Evolutionary conservation across 2,888 invertebrate species (phyloP).

Genomic region (Alcis repandata): DNA sequence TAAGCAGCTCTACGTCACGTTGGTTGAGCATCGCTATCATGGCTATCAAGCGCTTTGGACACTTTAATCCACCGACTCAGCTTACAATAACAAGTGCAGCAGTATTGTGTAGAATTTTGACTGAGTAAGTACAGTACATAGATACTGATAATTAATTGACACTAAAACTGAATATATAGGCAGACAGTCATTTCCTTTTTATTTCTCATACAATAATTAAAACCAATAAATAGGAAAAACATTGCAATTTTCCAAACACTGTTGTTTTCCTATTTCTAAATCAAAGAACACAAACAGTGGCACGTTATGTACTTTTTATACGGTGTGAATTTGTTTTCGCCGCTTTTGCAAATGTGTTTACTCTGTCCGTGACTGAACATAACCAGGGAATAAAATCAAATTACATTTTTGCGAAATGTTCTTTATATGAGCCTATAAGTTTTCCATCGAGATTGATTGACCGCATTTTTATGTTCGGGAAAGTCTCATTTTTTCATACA

Average conservation of each 20-base stretch:
- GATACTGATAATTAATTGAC: too few species aligned
- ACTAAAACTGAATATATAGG: too few species aligned
- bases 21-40: too few species aligned
- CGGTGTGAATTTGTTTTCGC: slow-evolving; percentile 36
- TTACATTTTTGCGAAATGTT: slow-evolving; percentile 31
- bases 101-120: too few species aligned
- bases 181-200: too few species aligned
- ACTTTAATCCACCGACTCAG: too few species aligned
- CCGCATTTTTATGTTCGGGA: slow-evolving; percentile 19
- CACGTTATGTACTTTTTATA: slow-evolving; percentile 28
- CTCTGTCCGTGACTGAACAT: slow-evolving; percentile 36
- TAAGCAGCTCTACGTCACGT: too few species aligned
- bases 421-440: slow-evolving; percentile 31
- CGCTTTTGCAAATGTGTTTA: slow-evolving; percentile 34
- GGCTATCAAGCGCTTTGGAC: too few species aligned
- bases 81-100: too few species aligned
- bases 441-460: slow-evolving; percentile 34
- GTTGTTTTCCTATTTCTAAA: slow-evolving; percentile 3
- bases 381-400: slow-evolving; percentile 35
- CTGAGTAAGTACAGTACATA: too few species aligned
- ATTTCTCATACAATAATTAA: too few species aligned
- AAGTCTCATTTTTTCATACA: slow-evolving; percentile 11
- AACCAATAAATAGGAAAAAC: background rate
- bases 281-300: slow-evolving; percentile 21
- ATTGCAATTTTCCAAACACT: background rate